Evolutionary conservation across 1,140 invertebrate genomes (phyloP).

Genomic region (Drosophila orena): DNA sequence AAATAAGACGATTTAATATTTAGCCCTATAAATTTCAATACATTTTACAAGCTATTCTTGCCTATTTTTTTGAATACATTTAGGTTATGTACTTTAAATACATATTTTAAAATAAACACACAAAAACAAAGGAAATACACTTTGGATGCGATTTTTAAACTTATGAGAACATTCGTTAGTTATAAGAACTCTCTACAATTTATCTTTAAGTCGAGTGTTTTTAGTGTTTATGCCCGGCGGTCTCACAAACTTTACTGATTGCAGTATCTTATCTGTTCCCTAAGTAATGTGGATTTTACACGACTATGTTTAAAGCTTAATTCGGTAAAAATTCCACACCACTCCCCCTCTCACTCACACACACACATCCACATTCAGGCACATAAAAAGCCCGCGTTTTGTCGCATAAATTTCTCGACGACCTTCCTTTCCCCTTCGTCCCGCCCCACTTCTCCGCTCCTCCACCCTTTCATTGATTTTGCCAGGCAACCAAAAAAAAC

Average conservation of each 20-base stretch:
- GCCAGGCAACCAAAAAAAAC: slow-evolving; percentile 13
- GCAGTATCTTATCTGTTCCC: slow-evolving; percentile 6
- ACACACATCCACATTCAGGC: neutral
- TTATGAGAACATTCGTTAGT: neutral
- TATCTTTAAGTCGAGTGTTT: neutral
- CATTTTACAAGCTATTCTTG: too few species aligned
- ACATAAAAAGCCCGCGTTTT: slow-evolving; percentile 29
- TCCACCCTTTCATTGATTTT: slow-evolving; percentile 31
- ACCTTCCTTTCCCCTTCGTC: slow-evolving; percentile 46
- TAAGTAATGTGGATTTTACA: slow-evolving; percentile 8
- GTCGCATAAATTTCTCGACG: slow-evolving; percentile 43
- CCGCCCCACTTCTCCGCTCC: slow-evolving; percentile 10
- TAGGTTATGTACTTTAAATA: too few species aligned
- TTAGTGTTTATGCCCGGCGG: neutral
- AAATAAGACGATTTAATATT: neutral
- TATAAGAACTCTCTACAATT: neutral
- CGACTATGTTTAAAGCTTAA: slow-evolving; percentile 22
- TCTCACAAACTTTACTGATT: slow-evolving; percentile 1
- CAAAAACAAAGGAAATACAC: too few species aligned
- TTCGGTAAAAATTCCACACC: slow-evolving; percentile 9
- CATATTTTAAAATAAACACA: too few species aligned
- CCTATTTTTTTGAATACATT: too few species aligned
- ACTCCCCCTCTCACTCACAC: slow-evolving; percentile 8
- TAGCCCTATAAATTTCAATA: too few species aligned
- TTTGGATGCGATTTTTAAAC: too few species aligned